Evolutionary conservation across 2,797 vertebrate genomes (phyloP), one percentile per base, ranked within the genome.

Genomic region (Aldrovandia affinis): DNA sequence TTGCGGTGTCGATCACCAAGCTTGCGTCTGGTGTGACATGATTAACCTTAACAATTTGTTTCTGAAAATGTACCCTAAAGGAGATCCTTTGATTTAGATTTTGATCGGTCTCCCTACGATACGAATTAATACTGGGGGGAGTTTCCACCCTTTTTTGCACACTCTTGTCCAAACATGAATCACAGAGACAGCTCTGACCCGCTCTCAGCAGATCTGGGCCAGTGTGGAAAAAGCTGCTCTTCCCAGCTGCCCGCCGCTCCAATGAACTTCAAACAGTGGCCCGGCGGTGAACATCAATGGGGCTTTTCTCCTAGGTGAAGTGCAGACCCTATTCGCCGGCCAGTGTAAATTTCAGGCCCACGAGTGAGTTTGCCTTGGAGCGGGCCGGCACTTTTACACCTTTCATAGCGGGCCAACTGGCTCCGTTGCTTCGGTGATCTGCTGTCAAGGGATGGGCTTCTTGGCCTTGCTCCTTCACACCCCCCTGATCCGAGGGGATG

Each of bases 181-280:
- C 36, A 47, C 36, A 8, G 78, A 87, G 90, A 84, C 93, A 89
- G 89, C 89, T 88, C 88, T 88, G n/a, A 86, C 87, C 89, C 87
- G 87, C 82, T 90, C 90, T 92, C 85, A 92, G 89, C 82, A 89
- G 88, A 86, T 87, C 90, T 87, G 91, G 88, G 91, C 89, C 86
- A 83, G 77, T 85, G 89, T 93, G 93, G 92, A 95, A 95, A 92
- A 95, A 93, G 87, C 89, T 91, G 88, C 86, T 87, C 93, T 93
- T 93, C 88, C 89, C 89, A 89, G 50, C 80, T 79, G 92, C 86
- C 86, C 86, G 73, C 87, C 86, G 88, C 90, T 88, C 90, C 90
- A 89, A 88, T 83, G 89, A 89, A 84, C 85, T 87, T 88, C 75
- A 91, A 89, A 91, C 88, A 88, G 87, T 89, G 89, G 90, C 90